These are phyloP conservation scores for Chrysaora quinquecirrha DNA, from an alignment of 30 jellyfish, hydroid and myxozoan species.

Conservation along the genomic window DNA sequence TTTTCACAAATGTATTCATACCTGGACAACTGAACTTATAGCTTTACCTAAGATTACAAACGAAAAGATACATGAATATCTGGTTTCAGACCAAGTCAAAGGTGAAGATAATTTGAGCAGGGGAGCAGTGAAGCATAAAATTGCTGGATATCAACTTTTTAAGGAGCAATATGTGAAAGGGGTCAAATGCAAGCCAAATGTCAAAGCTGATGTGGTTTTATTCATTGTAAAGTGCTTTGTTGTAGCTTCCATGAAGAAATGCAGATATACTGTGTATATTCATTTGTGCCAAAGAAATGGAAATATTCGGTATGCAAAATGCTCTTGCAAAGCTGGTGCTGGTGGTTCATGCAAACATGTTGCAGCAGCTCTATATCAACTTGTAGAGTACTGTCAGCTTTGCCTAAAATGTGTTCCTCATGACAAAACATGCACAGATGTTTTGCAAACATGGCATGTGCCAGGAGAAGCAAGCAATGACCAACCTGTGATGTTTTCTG, in stretches of 20 bases:
- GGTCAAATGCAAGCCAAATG: no score
- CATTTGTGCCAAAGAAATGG: not conserved
- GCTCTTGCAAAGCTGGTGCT: conserved; percentile 6
- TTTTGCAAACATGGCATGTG: conserved; percentile 34
- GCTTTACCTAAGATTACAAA: not conserved
- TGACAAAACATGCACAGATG: conserved; percentile 44
- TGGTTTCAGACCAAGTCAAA: not conserved
- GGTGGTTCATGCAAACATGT: not conserved
- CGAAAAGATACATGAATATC: not conserved
- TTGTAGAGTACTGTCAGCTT: not conserved
- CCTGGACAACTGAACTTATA: no score
- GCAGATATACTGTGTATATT: not conserved
- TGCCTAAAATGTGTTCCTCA: conserved; percentile 19
- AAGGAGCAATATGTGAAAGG: no score
- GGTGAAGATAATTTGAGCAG: no score
- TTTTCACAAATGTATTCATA: no score
- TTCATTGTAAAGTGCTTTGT: not conserved
- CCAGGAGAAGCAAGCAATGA: conserved; percentile 14
- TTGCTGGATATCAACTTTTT: not conserved
- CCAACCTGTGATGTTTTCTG: conserved; percentile 9
- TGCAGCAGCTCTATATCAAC: conserved; percentile 1
- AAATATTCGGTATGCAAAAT: not conserved
- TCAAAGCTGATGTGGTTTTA: not conserved
- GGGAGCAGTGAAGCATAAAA: not conserved
- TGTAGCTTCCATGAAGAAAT: not conserved